These are phyloP conservation scores for Eretmochelys imbricata DNA, from an alignment of 2,113 vertebrate species.

Conservation along the genomic window DNA sequence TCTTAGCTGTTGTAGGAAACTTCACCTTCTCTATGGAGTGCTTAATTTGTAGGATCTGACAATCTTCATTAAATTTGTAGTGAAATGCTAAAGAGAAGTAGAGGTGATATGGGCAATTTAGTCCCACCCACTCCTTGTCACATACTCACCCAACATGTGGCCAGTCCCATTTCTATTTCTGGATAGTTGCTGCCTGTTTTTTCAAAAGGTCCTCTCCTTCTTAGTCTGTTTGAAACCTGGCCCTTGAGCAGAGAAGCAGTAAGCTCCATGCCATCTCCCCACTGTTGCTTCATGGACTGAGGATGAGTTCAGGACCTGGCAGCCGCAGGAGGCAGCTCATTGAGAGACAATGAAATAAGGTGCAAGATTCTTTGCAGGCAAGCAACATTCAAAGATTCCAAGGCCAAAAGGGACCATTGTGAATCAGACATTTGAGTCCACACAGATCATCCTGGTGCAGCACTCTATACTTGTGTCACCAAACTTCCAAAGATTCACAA, in stretches of 20 bases:
- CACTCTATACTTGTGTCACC: not conserved
- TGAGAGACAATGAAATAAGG: not conserved
- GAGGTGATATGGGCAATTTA: not conserved
- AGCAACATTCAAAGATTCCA: not conserved
- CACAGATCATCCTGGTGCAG: not conserved
- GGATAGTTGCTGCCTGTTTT: not conserved
- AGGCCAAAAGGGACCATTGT: not conserved
- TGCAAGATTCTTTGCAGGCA: not conserved
- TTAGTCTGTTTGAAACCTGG: not conserved
- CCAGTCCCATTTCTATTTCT: not conserved
- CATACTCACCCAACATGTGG: not conserved
- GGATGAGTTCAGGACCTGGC: not conserved
- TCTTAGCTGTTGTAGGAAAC: not conserved
- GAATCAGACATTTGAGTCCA: accelerated
- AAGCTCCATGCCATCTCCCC: accelerated
- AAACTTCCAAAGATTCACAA: not conserved
- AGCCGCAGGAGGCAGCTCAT: not conserved
- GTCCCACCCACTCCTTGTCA: not conserved
- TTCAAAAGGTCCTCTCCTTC: not conserved
- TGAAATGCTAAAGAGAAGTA: not conserved
- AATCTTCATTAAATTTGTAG: not conserved
- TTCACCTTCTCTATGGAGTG: accelerated
- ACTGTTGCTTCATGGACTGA: not conserved
- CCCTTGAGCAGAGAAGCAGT: not conserved
- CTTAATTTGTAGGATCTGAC: not conserved